Evolutionary conservation across 2,113 vertebrate species (phyloP), one percentile per base, ranked within the genome.

Genomic region (Neotoma lepida): DNA sequence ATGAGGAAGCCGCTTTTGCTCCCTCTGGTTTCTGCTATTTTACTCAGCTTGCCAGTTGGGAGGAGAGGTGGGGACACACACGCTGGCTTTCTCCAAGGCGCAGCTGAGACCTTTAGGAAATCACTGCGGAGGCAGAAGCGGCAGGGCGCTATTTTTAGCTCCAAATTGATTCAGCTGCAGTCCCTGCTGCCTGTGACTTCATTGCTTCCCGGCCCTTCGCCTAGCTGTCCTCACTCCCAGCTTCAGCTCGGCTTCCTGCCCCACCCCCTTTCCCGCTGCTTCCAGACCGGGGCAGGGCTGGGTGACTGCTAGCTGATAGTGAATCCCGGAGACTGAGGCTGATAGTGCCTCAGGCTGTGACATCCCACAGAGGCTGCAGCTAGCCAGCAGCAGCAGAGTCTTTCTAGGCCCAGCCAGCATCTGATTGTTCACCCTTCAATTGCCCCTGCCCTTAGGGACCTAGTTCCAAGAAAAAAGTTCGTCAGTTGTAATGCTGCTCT

Each of bases 101-200:
- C 97, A 97, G 56, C 46, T 39, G 96, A 97, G 95, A 92, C 93
- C 94, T 97, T 89, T 92, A 51, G 56, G 46, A 74, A 54, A 89
- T 95, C 94, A 90, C 56, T 94, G 92, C 90, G 82, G 86, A 94
- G 91, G 91, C 89, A 94, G 95, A 96, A 89, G 93, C 28, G 86
- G 0, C 66, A 91, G 94, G 89, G 14, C 95, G 61, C 95, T 98
- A 95, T 97, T 98, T 97, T 96, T 97, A 87, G 96, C 88, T 94
- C 86, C 89, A 96, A 96, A 97, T 51, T 97, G 96, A 97, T 97
- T 85, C 88, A 97, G 96, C 96, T 94, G 94, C 96, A 87, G 86
- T 66, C 68, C 81, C 96, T 94, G 96, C 82, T 95, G 94, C 95
- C 71, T 73, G 66, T 0, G 0, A 89, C 94, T 97, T 94, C 97